phyloP scores from a whole-genome alignment of 2,113 vertebrate species.

The Nannobrachium achirus region DNA sequence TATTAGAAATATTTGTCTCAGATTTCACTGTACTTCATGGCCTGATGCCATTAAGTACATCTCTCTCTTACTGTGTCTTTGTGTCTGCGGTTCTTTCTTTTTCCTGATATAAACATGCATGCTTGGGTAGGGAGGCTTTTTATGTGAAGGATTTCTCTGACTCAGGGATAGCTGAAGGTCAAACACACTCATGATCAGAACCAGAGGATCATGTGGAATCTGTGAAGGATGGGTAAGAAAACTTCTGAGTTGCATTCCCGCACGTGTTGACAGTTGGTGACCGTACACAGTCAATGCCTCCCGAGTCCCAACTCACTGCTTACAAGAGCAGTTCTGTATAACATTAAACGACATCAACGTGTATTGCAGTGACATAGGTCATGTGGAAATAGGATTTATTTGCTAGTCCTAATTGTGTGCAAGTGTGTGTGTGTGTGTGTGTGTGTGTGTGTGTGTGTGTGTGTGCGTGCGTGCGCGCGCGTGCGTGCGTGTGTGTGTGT shows the following conservation, averaged over 20 bases:
- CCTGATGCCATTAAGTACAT: conserved; percentile 27
- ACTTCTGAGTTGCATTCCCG: too few species aligned
- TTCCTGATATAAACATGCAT: conserved; percentile 73
- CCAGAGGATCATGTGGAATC: background rate
- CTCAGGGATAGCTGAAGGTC: conserved; percentile 77
- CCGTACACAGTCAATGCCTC: too few species aligned
- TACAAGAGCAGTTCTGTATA: too few species aligned
- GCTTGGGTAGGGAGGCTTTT: conserved; percentile 64
- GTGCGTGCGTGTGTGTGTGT: conserved; percentile 2
- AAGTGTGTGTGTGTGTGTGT: conserved; percentile 8
- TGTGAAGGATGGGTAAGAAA: too few species aligned
- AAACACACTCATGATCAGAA: conserved; percentile 48
- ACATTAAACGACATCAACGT: too few species aligned
- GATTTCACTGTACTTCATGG: conserved; percentile 26
- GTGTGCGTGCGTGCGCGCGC: conserved; percentile 17
- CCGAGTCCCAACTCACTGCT: too few species aligned
- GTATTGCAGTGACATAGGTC: too few species aligned
- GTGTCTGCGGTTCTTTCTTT: conserved; percentile 48
- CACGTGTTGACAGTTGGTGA: too few species aligned
- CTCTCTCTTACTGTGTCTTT: conserved; percentile 16
- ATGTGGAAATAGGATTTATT: too few species aligned
- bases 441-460: conserved; percentile 31
- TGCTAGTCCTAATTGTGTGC: background rate
- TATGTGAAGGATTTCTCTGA: conserved; percentile 76
- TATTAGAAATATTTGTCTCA: conserved; percentile 33